Conservation (phyloP, 2,888 invertebrate species). For the Sisyra nigra region DNA sequence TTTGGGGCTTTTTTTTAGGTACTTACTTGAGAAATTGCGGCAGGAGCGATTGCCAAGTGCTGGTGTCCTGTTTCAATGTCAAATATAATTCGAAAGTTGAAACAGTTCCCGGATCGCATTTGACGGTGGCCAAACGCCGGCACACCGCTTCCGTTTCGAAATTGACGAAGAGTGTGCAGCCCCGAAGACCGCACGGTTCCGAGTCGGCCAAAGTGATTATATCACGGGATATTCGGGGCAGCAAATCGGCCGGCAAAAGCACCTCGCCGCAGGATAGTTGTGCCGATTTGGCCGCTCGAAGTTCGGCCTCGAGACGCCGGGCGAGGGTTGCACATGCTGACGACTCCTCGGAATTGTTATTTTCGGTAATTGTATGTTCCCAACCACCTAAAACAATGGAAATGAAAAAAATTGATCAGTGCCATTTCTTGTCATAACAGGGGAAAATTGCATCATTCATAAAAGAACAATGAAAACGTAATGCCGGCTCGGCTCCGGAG, state of each 20-base stretch:
- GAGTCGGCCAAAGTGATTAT: conserved; percentile 70
- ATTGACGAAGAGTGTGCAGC: conserved; percentile 72
- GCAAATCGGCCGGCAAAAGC: conserved; percentile 65
- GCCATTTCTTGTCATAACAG: too few species aligned
- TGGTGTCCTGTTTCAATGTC: conserved; percentile 71
- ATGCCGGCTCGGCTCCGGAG: not conserved
- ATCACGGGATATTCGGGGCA: conserved; percentile 62
- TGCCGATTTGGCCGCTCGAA: conserved; percentile 65
- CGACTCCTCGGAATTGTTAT: conserved; percentile 24
- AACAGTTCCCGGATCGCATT: conserved; percentile 72
- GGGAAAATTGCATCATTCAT: conserved; percentile 5
- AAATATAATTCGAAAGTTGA: conserved; percentile 84
- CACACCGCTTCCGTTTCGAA: conserved; percentile 56
- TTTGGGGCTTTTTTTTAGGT: conserved; percentile 9
- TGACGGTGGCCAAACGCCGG: conserved; percentile 63
- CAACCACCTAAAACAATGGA: conserved; percentile 4
- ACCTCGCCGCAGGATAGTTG: conserved; percentile 74
- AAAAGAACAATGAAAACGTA: not conserved
- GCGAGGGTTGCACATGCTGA: conserved; percentile 51
- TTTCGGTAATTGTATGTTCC: conserved; percentile 6
- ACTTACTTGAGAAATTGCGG: conserved; percentile 85
- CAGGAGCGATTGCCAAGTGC: conserved; percentile 74
- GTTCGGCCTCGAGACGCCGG: conserved; percentile 57
- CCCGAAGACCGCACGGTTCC: conserved; percentile 79
- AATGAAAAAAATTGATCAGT: not conserved